Evolutionary conservation across 2,113 vertebrate genomes (phyloP).

Genomic region (human (Homo sapiens)): DNA sequence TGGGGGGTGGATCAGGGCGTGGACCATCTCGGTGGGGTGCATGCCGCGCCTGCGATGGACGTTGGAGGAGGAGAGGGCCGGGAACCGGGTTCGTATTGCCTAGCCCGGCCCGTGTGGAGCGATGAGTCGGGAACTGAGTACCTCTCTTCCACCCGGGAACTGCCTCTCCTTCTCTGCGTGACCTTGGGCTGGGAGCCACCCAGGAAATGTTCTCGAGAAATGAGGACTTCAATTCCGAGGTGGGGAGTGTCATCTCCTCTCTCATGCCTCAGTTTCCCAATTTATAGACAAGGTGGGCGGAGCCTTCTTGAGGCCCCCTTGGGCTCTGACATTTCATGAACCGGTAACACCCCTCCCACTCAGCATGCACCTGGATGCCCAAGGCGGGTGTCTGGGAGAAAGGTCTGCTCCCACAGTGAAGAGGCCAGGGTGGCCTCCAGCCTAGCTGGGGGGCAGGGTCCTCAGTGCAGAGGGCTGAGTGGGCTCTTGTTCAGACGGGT

Average conservation of each 20-base stretch:
- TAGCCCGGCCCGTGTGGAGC: neutral
- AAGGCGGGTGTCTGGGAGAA: neutral
- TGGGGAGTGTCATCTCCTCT: neutral
- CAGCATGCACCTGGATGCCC: neutral
- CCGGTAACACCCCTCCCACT: neutral
- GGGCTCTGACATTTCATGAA: neutral
- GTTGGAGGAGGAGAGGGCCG: slow-evolving; percentile 23
- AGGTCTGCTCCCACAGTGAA: neutral
- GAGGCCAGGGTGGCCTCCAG: neutral
- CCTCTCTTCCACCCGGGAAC: slow-evolving; percentile 53
- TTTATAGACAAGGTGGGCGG: slow-evolving; percentile 22
- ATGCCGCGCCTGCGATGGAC: neutral
- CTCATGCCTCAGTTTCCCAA: slow-evolving; percentile 56
- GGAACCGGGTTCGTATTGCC: slow-evolving; percentile 72
- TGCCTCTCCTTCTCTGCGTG: slow-evolving; percentile 41
- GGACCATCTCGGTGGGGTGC: neutral
- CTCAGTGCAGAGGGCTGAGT: neutral
- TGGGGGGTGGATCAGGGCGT: neutral
- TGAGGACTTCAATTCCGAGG: neutral
- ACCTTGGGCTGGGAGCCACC: slow-evolving; percentile 71
- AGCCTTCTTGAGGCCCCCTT: neutral
- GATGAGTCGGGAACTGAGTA: slow-evolving; percentile 23
- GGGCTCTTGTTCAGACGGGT: neutral
- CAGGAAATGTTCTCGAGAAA: neutral
- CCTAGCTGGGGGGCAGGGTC: neutral